A percentile compares a stretch with the other conserved stretches of the same genome.
These are phyloP conservation scores for Propithecus coquereli DNA, from an alignment of 2,113 vertebrate species.

Conservation along the genomic window DNA sequence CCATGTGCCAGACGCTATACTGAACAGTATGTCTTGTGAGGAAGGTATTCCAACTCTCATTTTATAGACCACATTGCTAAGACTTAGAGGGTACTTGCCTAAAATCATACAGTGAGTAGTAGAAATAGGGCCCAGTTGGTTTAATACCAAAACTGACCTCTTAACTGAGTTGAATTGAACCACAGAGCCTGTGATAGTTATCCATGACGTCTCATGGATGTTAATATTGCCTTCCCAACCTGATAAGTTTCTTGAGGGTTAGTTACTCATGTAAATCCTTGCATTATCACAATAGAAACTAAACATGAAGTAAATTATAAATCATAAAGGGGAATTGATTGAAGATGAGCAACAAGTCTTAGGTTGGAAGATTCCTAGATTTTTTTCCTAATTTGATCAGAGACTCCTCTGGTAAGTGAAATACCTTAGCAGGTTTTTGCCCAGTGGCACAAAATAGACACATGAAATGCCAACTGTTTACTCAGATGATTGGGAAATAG, in stretches of 20 bases:
- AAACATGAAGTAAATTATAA: neutral
- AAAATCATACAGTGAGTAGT: neutral
- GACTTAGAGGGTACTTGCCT: neutral
- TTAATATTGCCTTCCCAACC: neutral
- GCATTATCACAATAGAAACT: neutral
- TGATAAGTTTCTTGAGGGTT: neutral
- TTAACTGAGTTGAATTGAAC: neutral
- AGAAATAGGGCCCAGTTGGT: neutral
- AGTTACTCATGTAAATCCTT: neutral
- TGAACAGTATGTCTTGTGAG: neutral
- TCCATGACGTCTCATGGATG: neutral
- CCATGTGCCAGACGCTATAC: neutral
- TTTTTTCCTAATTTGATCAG: neutral
- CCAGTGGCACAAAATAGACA: neutral
- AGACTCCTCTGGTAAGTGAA: neutral
- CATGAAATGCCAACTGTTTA: neutral
- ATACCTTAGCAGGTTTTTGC: neutral
- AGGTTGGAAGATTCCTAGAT: neutral
- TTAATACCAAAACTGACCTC: neutral
- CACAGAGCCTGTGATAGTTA: neutral
- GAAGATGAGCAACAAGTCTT: neutral
- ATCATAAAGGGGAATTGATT: neutral
- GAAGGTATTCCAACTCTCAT: neutral
- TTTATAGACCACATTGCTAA: neutral
- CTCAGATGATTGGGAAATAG: neutral